Evolutionary conservation across 2,888 invertebrate species (phyloP).

Genomic region (Erannis defoliaria): DNA sequence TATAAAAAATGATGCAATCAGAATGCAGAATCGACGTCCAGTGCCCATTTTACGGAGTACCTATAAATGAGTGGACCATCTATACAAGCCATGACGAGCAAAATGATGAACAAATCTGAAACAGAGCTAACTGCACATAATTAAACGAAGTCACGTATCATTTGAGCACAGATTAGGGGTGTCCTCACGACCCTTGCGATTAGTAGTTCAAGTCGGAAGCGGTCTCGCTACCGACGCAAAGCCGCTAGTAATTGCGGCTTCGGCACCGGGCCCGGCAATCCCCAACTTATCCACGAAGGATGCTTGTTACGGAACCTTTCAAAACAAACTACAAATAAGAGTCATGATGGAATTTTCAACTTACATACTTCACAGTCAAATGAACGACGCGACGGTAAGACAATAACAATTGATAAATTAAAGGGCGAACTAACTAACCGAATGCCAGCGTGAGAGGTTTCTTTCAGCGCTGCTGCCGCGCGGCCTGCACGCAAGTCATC

Average conservation of each 20-base stretch:
- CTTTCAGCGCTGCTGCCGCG: constrained; percentile 65
- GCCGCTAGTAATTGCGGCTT: constrained; percentile 81
- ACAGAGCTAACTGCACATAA: constrained; percentile 42
- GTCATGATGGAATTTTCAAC: constrained; percentile 34
- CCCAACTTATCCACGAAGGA: constrained; percentile 68
- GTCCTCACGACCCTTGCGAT: constrained; percentile 71
- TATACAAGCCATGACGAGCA: background rate
- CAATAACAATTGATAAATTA: constrained; percentile 74
- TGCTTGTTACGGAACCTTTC: constrained; percentile 65
- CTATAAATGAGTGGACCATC: background rate
- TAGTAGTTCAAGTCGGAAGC: constrained; percentile 64
- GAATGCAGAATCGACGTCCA: too few relatives aligned
- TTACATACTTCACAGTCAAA: constrained; percentile 33
- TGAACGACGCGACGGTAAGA: constrained; percentile 64
- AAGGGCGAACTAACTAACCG: constrained; percentile 64
- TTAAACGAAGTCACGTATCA: constrained; percentile 72
- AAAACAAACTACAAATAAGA: constrained; percentile 54
- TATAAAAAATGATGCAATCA: too few relatives aligned
- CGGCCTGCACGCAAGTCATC: constrained; percentile 75
- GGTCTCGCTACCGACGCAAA: constrained; percentile 69
- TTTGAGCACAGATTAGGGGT: constrained; percentile 69
- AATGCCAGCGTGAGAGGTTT: constrained; percentile 63
- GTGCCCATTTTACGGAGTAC: background rate
- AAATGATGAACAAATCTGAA: constrained; percentile 32
- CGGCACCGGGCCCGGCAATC: constrained; percentile 70